Base-by-base conservation (phyloP, 2,797 vertebrate genomes). In the Luscinia luscinia region DNA sequence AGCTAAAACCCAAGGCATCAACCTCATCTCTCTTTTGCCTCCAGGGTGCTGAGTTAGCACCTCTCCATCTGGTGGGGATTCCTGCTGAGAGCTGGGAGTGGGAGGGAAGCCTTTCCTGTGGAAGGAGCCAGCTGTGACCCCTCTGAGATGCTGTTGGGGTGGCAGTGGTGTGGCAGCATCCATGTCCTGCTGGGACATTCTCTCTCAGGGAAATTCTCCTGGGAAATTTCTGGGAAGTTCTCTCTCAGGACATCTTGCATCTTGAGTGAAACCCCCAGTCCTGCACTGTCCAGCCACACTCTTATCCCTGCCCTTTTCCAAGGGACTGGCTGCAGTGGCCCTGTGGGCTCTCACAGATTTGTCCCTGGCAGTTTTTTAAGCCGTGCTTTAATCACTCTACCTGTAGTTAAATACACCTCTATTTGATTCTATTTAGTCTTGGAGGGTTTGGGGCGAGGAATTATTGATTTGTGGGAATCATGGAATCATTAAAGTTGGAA, bases 321-420 rank as follows among this genome's bases (percentile, higher is more conserved):
- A 55, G 45, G 49, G 15, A 27, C n/a, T 54, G 43, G 32, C 77
- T 61, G 41, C 27, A 8, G 57, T 9, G 26, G 10, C 12, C 28
- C 9, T 0, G 0, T 23, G 16, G 49, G n/a, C 45, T 38, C 14
- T 2, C 19, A 7, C 0, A 2, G 34, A 45, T 40, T 22, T 80
- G 38, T 15, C 30, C 46, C 18, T n/a, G 45, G 9, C 26, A 30
- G 45, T 40, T 59, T 40, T 49, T 55, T 83, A 34, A 21, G 66
- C 66, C 9, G 3, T 30, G 41, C n/a, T 77, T 80, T 45, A 17
- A 12, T 45, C 19, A 20, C 1, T 8, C 36, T 21, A 6, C 12
- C 18, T 26, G 22, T 48, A 23, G 43, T 38, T 61, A 49, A 88
- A 66, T 23, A 22, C 3, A 11, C 16, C 24, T 32, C n/a, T 22